Base-by-base conservation (phyloP, 1,140 invertebrate species). In the Caenorhabditis latens region DNA sequence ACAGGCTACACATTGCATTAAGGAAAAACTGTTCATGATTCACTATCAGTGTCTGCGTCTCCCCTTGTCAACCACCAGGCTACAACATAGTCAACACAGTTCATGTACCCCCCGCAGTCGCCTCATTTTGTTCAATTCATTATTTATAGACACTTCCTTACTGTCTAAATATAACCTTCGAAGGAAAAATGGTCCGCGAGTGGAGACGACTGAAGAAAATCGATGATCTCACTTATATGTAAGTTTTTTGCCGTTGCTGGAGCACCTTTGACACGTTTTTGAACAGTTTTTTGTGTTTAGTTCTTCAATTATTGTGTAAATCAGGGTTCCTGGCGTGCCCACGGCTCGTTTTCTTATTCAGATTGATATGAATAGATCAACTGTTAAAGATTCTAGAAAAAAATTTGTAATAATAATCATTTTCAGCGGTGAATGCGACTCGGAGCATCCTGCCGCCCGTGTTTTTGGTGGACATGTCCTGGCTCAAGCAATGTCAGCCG, bases 401-500 rank as follows among this genome's bases (percentile, higher is more conserved):
- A 0, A 0, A 46, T 71, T 19, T n/a, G 7, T 1, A 8, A 58
- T 1, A 32, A 63, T 13, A 32, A n/a, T n/a, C 5, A 40, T 57
- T n/a, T 84, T 43, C 48, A 88, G 88, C 13, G 88, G 88, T 19
- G 86, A 86, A 75, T 88, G 88, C 79, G 86, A 86, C 53, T 84
- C 79, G 9, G 88, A 88, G 55, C 85, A 75, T 57, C 83, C 88
- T 8, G 85, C 89, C 16, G 88, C 88, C 14, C 63, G 88, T n/a
- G 88, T 88, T 48, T 88, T 84, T 40, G 88, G 88, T 13, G 88
- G 88, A 1, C 88, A 88, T 42, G 88, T 88, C 0, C 43, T 88
- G 9, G 88, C 88, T 4, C 88, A 88, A 50, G 88, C 85, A 11
- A 83, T 87, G 83, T 83, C 88, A 19, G 88, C 88, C 2, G 88